Conservation (phyloP, 2,888 invertebrate species). For the Xiphydria camelus region DNA sequence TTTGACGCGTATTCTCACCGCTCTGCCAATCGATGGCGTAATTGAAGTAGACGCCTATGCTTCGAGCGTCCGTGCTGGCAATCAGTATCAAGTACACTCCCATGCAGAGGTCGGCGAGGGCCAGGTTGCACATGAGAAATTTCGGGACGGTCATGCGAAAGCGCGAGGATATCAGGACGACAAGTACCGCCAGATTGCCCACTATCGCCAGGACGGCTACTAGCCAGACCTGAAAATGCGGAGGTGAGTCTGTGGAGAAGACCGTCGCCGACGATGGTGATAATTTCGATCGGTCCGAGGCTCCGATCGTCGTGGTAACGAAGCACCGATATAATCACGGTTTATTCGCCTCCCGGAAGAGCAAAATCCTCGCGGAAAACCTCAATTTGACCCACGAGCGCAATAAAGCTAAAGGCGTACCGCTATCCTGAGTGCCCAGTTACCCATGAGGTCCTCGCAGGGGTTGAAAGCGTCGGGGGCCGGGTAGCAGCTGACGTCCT, state of each 20-base stretch:
- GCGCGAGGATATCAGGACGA: slow-evolving; percentile 61
- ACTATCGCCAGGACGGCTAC: slow-evolving; percentile 65
- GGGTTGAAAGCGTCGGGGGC: slow-evolving; percentile 68
- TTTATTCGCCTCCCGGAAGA: no score
- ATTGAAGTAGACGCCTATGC: slow-evolving; percentile 69
- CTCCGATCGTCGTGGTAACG: no score
- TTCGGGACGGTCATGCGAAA: slow-evolving; percentile 61
- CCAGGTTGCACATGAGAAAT: slow-evolving; percentile 71
- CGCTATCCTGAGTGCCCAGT: slow-evolving; percentile 62
- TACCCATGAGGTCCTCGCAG: slow-evolving; percentile 69
- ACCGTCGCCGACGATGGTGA: no score
- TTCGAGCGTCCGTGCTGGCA: slow-evolving; percentile 66
- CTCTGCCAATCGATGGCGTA: slow-evolving; percentile 72
- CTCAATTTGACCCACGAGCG: no score
- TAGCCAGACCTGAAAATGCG: slow-evolving; percentile 63
- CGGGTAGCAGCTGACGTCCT: slow-evolving; percentile 60
- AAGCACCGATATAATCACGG: no score
- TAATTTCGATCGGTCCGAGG: no score
- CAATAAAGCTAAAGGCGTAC: no score
- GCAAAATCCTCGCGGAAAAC: no score
- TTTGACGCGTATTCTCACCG: slow-evolving; percentile 54
- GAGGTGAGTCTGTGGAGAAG: no score
- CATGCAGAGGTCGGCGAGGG: slow-evolving; percentile 70
- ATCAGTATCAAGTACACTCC: slow-evolving; percentile 67
- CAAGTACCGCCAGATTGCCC: slow-evolving; percentile 68